Conservation (phyloP, 2,113 vertebrate genomes). For the Bombycilla garrulus region DNA sequence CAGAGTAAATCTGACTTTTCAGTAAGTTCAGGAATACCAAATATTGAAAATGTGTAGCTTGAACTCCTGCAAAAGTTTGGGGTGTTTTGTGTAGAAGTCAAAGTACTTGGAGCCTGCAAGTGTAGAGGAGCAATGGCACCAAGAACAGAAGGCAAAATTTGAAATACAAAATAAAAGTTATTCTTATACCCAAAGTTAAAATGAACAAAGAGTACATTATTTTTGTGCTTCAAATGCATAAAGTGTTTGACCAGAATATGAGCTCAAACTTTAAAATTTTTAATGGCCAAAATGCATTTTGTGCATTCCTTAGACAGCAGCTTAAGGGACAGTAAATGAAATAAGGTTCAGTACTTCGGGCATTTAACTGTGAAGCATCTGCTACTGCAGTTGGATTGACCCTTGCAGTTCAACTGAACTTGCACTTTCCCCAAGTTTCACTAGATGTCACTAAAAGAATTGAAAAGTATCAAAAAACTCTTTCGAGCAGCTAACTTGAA, state of each 20-base stretch:
- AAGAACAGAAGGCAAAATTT: neutral
- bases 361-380: neutral
- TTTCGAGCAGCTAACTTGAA: fast-evolving
- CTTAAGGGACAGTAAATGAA: neutral
- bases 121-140: neutral
- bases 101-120: neutral
- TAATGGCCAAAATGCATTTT: neutral
- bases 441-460: constrained; percentile 73
- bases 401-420: neutral
- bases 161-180: neutral
- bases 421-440: neutral
- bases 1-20: neutral
- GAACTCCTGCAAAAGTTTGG: neutral
- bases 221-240: neutral
- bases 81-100: fast-evolving
- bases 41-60: neutral
- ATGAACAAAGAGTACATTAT: neutral
- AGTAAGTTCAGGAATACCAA: neutral
- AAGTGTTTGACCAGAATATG: neutral
- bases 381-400: fast-evolving
- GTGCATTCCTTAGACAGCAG: neutral
- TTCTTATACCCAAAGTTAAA: neutral
- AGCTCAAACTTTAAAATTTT: neutral
- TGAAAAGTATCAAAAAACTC: neutral
- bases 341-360: fast-evolving